These are phyloP conservation scores for Numenius arquata DNA, from an alignment of 2,113 vertebrate species.

Conservation along the genomic window DNA sequence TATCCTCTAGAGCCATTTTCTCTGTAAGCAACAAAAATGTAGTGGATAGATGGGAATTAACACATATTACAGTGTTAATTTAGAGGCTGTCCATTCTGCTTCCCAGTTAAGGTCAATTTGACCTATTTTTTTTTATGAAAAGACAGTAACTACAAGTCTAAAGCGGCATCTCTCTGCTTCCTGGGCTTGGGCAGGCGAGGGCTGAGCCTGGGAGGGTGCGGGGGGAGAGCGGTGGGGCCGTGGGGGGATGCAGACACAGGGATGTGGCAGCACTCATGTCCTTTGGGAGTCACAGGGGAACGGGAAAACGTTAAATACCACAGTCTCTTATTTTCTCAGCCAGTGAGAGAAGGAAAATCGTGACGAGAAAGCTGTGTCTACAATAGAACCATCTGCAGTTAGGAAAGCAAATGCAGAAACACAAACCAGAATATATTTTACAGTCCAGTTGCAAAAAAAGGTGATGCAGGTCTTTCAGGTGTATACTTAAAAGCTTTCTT, in stretches of 20 bases:
- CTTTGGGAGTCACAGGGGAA: background rate
- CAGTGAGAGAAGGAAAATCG: background rate
- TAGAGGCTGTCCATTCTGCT: background rate
- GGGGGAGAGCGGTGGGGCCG: background rate
- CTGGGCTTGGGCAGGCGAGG: background rate
- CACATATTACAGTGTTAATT: accelerated
- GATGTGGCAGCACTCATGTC: no score
- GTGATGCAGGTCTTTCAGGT: background rate
- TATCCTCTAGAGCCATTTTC: background rate
- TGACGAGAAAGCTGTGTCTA: no score
- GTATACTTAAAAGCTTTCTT: background rate
- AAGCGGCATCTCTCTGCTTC: background rate
- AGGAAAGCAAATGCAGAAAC: background rate
- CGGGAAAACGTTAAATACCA: background rate
- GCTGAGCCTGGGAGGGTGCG: background rate
- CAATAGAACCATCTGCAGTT: background rate
- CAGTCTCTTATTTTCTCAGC: background rate
- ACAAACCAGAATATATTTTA: background rate
- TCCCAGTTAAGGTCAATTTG: background rate
- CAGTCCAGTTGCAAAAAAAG: background rate
- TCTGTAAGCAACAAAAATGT: background rate
- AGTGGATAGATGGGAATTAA: no score
- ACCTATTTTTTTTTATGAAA: background rate
- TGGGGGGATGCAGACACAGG: accelerated
- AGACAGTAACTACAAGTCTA: accelerated